Evolutionary conservation across 2,888 invertebrate species (phyloP), one percentile per base, ranked within the genome.

Genomic region (Cremastinae sp.): DNA sequence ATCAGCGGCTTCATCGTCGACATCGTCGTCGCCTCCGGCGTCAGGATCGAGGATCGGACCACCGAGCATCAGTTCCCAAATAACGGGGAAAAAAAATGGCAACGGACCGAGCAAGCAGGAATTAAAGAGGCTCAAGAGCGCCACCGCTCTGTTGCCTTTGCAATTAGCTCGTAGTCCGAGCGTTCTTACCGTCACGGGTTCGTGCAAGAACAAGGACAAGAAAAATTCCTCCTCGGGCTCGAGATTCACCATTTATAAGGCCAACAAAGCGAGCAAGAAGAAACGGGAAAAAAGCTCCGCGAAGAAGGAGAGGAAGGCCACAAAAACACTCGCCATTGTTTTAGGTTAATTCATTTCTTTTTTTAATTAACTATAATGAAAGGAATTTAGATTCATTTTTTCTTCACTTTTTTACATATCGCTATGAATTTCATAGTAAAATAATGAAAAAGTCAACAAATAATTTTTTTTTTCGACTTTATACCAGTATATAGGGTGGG

Each of bases 321-420:
- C 99, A 7, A 99, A 99, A 92, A 99, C 99, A 7, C 91, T 99
- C 81, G 99, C 98, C 72, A 98, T 99, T 90, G 99, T 99, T 81
- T 93, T 99, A 89, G 98, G 99, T 99, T 91, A 93, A 94, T 90
- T 53, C 41, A 64, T 41, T 62, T 37, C 1, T 2, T 10, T 12
- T 22, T 47, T 28, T 47, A n/a, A n/a, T n/a, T n/a, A n/a, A n/a
- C n/a, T n/a, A n/a, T n/a, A n/a, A n/a, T n/a, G n/a, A n/a, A n/a
- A n/a, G n/a, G n/a, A 43, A 7, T 10, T n/a, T 49, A 39, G 12
- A 45, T 55, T 41, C 1, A 2, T 16, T 10, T 16, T 14, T 43
- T 45, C 0, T 0, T 2, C n/a, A 12, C n/a, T 59, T 56, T 53
- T 53, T 53, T 28, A 2, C 2, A 22, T 0, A 7, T n/a, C n/a